Evolutionary conservation across 2,888 invertebrate species (phyloP).

Genomic region (Sminthurinus aureus): DNA sequence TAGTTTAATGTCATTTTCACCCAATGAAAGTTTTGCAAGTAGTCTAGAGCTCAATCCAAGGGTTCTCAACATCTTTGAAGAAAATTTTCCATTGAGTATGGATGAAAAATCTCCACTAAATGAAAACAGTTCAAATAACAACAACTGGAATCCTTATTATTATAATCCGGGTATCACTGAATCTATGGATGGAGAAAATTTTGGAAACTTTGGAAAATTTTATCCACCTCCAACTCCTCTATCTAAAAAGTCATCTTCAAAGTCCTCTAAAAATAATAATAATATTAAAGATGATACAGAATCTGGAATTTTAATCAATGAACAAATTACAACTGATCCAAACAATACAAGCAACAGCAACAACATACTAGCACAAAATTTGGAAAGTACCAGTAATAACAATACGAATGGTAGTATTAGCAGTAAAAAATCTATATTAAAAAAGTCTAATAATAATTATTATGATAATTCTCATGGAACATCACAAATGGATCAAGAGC

Average conservation of each 20-base stretch:
- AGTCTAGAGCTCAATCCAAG: background rate
- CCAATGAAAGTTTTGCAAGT: background rate
- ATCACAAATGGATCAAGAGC: background rate
- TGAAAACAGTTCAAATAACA: too few species aligned
- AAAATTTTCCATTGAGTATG: background rate
- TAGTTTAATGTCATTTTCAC: background rate
- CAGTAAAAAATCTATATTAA: background rate
- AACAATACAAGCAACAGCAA: background rate
- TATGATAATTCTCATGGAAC: background rate
- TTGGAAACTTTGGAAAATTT: background rate
- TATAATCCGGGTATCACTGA: background rate
- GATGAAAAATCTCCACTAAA: background rate
- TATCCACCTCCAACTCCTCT: slow-evolving; percentile 26
- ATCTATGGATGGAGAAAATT: slow-evolving; percentile 12
- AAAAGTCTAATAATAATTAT: background rate
- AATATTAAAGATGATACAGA: background rate
- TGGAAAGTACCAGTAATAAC: too few species aligned
- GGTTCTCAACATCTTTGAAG: background rate
- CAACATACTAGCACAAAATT: too few species aligned
- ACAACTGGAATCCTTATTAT: background rate
- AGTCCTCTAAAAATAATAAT: background rate
- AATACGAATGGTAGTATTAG: too few species aligned
- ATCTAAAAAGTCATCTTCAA: background rate
- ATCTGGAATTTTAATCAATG: too few species aligned
- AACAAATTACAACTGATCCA: too few species aligned